Base-by-base conservation (phyloP, 2,888 invertebrate genomes). In the Helleia helle region DNA sequence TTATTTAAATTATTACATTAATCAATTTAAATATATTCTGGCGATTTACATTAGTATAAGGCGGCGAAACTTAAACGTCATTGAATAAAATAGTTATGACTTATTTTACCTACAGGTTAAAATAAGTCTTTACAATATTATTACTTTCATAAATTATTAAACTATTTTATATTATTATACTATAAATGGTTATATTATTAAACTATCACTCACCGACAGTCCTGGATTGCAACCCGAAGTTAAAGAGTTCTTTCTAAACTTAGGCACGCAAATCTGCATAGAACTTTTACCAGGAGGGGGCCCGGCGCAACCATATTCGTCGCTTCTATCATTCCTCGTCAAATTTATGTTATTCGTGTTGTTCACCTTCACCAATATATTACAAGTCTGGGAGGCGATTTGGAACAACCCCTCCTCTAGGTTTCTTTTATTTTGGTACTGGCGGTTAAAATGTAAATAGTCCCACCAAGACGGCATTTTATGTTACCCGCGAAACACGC, bases 321-420 rank as follows among this genome's bases (percentile, higher is more conserved):
- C 88, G 65, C 89, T 90, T 42, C 88, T 81, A 47, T 89, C 87
- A 58, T 88, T 87, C 36, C 90, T 89, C 55, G 89, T 90, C 56
- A 84, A 62, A 56, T 89, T 91, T 46, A 91, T 91, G 64, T 91
- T 91, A 68, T 91, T 91, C 36, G 91, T 91, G 56, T 91, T 91
- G 65, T 91, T 90, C 50, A 91, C 91, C 87, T 92, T 91, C 42
- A 92, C 91, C 46, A 92, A 75, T 50, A 92, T 89, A 64, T 91
- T 91, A 60, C 92, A 92, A 42, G 92, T 92, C 66, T 92, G 92
- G 8, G 91, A 91, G 3, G 91, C 92, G 51, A 92, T 92, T 81
- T 92, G 92, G 62, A 92, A 91, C 22, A 92, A 79, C 4, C 92
- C 92, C 59, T 92, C 92, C 59, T 92, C 91, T 49, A 92, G 69